Evolutionary conservation across 2,113 vertebrate genomes (phyloP), one percentile per base, ranked within the genome.

Genomic region (Hippocampus guttulatus): DNA sequence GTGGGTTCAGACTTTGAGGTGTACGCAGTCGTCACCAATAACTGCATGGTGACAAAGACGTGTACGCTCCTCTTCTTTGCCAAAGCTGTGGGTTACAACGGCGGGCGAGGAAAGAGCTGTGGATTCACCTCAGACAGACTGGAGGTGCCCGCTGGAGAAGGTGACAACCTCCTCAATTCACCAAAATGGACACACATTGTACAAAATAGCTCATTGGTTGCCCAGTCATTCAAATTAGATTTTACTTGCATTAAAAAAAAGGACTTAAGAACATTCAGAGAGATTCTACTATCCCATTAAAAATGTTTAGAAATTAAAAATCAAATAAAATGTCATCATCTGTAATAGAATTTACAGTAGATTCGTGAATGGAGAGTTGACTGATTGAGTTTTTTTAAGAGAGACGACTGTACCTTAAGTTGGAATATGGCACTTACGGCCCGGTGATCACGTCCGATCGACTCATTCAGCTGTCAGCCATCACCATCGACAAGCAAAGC

Each of bases 1-100:
- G 91, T 94, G 10, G 96, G 96, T 27, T 83, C 70, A 0, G 92
- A 95, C 81, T 96, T 98, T 0, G 91, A 95, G 0, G 92, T 96
- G 75, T 88, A 89, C 0, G 93, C 94, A 0, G 14, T 92, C 1
- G 49, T 96, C 83, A 87, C 25, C 67, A 98, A 97, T 83, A 85
- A 85, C 84, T 87, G 88, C 0, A 77, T 76, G 0, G 23, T 67
- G 0, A 69, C 81, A 8, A 93, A 51, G 0, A 66, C 27, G 0
- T 95, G 92, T 81, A 82, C 66, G 12, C 88, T 97, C 14, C 75
- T 84, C 74, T 85, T 97, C 33, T 89, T 88, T 0, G 95, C 95
- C 1, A 90, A 87, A 0, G 92, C 88, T 0, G 70, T 90, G 70
- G 77, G 85, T 81, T 94, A 95, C 90, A 95, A 91, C 0, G 94